A percentile compares a stretch with the other conserved stretches of the same genome.
These are phyloP conservation scores for Cerastoderma edule DNA, from an alignment of 2,888 invertebrate species.

Conservation along the genomic window DNA sequence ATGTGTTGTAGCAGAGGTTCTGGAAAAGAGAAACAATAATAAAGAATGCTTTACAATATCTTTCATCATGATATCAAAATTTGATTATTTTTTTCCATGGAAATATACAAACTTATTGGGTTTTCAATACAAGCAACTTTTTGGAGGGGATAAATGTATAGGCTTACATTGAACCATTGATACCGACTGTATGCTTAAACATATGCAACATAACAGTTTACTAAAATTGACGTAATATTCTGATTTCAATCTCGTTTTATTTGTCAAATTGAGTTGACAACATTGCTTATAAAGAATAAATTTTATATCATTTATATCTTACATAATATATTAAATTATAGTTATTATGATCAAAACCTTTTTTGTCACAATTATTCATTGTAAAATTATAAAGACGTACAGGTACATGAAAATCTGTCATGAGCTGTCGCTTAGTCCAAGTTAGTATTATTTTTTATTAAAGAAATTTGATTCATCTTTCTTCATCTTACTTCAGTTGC, in stretches of 20 bases:
- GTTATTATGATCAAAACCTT: conserved; percentile 4
- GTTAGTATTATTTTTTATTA: not conserved
- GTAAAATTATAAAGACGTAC: not conserved
- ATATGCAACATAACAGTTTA: not conserved
- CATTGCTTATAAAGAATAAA: not conserved
- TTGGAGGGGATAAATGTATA: no score
- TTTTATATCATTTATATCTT: no score
- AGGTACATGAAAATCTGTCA: not conserved
- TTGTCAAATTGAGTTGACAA: not conserved
- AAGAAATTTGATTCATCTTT: not conserved
- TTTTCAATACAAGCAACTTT: no score
- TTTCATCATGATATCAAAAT: no score
- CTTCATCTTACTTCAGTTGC: conserved; percentile 28
- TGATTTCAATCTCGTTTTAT: not conserved
- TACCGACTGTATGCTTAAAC: not conserved
- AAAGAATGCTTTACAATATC: no score
- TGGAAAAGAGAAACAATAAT: no score
- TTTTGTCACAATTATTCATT: not conserved
- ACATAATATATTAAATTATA: not conserved
- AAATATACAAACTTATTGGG: no score
- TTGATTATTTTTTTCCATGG: no score
- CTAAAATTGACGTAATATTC: no score
- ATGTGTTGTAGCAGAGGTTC: no score
- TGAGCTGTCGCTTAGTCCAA: not conserved
- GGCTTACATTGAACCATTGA: no score